A percentile compares a stretch with the other conserved stretches of the same genome.
Evolutionary conservation across 92 coral and sea anemone species (phyloP).

Genomic region (Pocillopora grandis): DNA sequence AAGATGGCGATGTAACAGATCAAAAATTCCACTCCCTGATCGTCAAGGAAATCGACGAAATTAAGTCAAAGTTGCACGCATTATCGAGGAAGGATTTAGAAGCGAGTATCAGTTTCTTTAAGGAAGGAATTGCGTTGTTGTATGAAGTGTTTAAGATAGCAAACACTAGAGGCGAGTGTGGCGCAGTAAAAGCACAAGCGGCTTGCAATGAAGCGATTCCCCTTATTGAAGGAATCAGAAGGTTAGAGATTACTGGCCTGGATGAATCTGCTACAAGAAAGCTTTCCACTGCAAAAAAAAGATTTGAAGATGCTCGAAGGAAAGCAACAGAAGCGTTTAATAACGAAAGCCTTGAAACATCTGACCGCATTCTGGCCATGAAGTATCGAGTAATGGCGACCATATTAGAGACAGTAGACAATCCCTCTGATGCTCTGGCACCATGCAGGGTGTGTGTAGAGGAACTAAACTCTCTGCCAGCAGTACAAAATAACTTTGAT

Average conservation of each 20-base stretch:
- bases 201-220: slow-evolving; percentile 11
- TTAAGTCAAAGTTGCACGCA: slow-evolving; percentile 22
- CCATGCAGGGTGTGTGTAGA: slow-evolving; percentile 27
- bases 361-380: slow-evolving; percentile 16
- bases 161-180: not conserved
- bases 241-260: slow-evolving; percentile 10
- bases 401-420: slow-evolving; percentile 8
- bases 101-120: slow-evolving; percentile 22
- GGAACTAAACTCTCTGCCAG: slow-evolving; percentile 28
- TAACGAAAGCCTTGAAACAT: slow-evolving; percentile 1
- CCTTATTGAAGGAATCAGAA: not conserved
- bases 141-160: slow-evolving; percentile 13
- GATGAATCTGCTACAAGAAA: slow-evolving; percentile 18
- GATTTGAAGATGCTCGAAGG: slow-evolving; percentile 30
- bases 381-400: slow-evolving; percentile 7
- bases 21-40: slow-evolving; percentile 37
- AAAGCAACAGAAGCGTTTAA: slow-evolving; percentile 35
- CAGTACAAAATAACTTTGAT: slow-evolving; percentile 19
- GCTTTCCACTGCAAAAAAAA: slow-evolving; percentile 22
- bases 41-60: slow-evolving; percentile 43
- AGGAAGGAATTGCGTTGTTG: slow-evolving; percentile 10
- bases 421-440: not conserved
- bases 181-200: not conserved
- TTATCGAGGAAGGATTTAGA: not conserved
- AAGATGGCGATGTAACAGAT: slow-evolving; percentile 48